phyloP scores from a whole-genome alignment of 2,113 vertebrate species.

The Etheostoma cragini region DNA sequence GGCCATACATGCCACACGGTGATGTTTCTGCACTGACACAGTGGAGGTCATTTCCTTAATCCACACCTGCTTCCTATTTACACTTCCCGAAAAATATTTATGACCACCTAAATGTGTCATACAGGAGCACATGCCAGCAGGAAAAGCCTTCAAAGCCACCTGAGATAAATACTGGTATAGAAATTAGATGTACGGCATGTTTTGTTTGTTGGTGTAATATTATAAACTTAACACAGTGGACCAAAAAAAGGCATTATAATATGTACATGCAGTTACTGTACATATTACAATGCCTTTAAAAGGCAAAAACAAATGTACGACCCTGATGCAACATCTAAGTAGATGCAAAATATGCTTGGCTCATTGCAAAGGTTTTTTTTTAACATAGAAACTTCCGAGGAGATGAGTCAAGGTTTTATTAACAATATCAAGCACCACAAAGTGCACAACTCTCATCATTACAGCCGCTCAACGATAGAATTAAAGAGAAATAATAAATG shows the following conservation, averaged over 20 bases:
- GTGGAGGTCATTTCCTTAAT: conserved; percentile 46
- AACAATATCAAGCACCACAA: conserved; percentile 12
- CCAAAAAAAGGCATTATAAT: too few species aligned
- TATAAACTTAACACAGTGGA: background rate
- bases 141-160: background rate
- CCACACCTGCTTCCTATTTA: conserved; percentile 21
- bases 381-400: background rate
- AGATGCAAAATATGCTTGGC: conserved; percentile 21
- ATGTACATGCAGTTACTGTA: background rate
- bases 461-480: conserved; percentile 7
- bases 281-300: conserved; percentile 20
- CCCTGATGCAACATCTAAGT: conserved; percentile 16
- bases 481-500: conserved; percentile 55
- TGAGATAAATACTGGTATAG: background rate
- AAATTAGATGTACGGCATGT: too few species aligned
- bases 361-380: conserved; percentile 1
- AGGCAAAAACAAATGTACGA: conserved; percentile 12
- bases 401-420: conserved; percentile 37
- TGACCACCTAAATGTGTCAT: conserved; percentile 4
- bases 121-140: background rate
- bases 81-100: conserved; percentile 27
- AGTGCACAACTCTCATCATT: conserved; percentile 34
- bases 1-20: conserved; percentile 6
- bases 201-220: background rate
- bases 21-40: conserved; percentile 46